Evolutionary conservation across 2,888 invertebrate genomes (phyloP).

Genomic region (Luffia ferchaultella): DNA sequence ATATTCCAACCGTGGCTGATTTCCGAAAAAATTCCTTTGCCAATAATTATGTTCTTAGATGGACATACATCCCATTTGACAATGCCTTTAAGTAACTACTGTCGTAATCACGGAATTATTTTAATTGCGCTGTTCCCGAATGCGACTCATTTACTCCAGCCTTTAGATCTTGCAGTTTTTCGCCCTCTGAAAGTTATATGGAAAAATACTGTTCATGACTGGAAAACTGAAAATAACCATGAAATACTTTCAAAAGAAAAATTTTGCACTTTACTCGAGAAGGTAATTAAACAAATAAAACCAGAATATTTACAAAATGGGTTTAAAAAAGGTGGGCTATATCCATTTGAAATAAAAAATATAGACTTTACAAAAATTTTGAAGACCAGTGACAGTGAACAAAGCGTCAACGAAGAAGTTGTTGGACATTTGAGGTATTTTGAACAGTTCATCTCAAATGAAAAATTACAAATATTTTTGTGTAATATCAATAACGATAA

Average conservation of each 20-base stretch:
- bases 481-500: not conserved
- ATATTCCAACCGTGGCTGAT: slow-evolving; percentile 18
- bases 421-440: not conserved
- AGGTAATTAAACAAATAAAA: not conserved
- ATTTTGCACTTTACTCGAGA: not conserved
- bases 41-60: slow-evolving; percentile 19
- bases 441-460: not conserved
- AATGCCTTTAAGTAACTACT: slow-evolving; percentile 15
- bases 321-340: not conserved
- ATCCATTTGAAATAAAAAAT: not conserved
- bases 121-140: slow-evolving; percentile 11
- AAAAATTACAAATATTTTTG: not conserved
- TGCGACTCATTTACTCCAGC: slow-evolving; percentile 13
- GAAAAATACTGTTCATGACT: not conserved
- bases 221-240: not conserved
- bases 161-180: slow-evolving; percentile 15
- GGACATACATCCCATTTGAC: slow-evolving; percentile 18
- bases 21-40: slow-evolving; percentile 14
- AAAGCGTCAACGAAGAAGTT: not conserved
- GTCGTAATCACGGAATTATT: slow-evolving; percentile 17
- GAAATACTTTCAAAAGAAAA: not conserved
- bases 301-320: not conserved
- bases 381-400: not conserved
- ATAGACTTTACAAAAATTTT: not conserved
- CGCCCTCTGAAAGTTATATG: slow-evolving; percentile 5